phyloP scores from a whole-genome alignment of 2,888 invertebrate species.

The Caenorhabditis sp. region DNA sequence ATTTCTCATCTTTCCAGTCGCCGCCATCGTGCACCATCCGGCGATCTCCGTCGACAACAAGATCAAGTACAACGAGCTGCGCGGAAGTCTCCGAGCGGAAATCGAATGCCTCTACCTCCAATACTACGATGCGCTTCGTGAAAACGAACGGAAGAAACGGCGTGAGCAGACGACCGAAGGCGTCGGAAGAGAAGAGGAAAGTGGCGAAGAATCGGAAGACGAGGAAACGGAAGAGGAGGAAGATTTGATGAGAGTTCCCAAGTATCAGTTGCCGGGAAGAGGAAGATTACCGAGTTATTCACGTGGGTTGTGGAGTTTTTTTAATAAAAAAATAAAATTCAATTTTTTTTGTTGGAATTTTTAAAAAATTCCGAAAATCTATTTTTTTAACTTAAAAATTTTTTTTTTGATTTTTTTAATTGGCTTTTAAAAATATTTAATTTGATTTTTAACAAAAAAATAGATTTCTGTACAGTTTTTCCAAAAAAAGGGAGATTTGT shows the following conservation, averaged over 20 bases:
- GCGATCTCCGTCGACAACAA: conserved; percentile 61
- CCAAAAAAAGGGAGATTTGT: too few relatives aligned
- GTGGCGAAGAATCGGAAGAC: not conserved
- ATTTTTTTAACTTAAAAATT: too few relatives aligned
- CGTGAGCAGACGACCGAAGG: not conserved
- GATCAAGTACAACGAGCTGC: conserved; percentile 38
- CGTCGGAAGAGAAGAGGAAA: not conserved
- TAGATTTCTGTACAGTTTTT: too few relatives aligned
- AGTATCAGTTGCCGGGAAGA: too few relatives aligned
- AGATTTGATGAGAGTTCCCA: not conserved
- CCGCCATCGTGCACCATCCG: conserved; percentile 68
- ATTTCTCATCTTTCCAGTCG: conserved; percentile 33
- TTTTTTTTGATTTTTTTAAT: too few relatives aligned
- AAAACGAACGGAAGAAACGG: not conserved
- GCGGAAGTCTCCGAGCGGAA: conserved; percentile 45
- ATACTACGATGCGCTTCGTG: conserved; percentile 17
- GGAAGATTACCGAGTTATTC: too few relatives aligned
- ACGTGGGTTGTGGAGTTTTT: too few relatives aligned
- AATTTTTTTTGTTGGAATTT: too few relatives aligned
- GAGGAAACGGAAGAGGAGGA: not conserved
- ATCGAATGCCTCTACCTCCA: conserved; percentile 9
- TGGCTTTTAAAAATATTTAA: too few relatives aligned
- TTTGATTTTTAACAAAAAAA: too few relatives aligned
- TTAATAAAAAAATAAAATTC: too few relatives aligned
- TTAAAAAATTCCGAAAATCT: too few relatives aligned